Percentiles rank a stretch among this genome's conserved stretches.
phyloP scores from a whole-genome alignment of 2,113 vertebrate genomes.

The Dicerorhinus sumatrensis region DNA sequence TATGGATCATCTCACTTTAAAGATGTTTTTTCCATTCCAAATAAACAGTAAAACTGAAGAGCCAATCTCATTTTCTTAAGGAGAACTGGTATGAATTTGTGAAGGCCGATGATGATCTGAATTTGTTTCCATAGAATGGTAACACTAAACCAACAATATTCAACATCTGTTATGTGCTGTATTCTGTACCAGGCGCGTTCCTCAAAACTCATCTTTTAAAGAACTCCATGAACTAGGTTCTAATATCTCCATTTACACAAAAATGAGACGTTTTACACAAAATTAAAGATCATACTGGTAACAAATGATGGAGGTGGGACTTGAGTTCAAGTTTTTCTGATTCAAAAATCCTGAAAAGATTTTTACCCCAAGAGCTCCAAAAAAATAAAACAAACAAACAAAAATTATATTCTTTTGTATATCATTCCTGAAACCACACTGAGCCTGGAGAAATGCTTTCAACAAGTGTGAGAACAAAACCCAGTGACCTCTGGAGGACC shows the following conservation, averaged over 20 bases:
- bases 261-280: not conserved
- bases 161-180: not conserved
- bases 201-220: not conserved
- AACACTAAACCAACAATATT: not conserved
- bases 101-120: not conserved
- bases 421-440: constrained; percentile 11
- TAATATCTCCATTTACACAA: not conserved
- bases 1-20: not conserved
- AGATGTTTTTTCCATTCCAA: not conserved
- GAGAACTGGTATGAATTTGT: not conserved
- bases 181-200: not conserved
- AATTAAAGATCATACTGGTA: not conserved
- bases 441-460: constrained; percentile 49
- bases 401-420: constrained; percentile 22
- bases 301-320: not conserved
- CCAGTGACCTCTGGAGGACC: not conserved
- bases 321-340: not conserved
- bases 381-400: not conserved
- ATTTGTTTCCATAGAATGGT: not conserved
- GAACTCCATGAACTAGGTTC: not conserved
- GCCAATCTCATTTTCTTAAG: not conserved
- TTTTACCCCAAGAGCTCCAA: not conserved
- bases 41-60: constrained; percentile 2
- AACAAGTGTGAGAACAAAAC: constrained; percentile 57
- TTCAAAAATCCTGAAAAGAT: not conserved